Conservation (phyloP, 2,113 vertebrate species). For the Psilopsiagon aymara region DNA sequence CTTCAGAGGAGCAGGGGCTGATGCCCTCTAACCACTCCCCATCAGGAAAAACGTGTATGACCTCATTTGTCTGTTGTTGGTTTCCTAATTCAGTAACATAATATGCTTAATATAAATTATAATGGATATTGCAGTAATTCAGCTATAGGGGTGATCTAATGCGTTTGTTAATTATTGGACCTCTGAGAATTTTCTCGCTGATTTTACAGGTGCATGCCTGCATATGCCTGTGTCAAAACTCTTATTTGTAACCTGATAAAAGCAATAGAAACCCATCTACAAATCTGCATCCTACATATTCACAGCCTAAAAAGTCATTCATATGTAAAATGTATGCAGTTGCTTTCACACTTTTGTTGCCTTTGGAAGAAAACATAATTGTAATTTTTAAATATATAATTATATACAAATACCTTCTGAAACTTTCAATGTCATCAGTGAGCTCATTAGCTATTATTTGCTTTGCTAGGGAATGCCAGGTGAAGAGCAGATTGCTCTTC, state of each 20-base stretch:
- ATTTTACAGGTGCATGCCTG: not conserved
- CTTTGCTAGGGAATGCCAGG: not conserved
- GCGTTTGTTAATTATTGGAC: not conserved
- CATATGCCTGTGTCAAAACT: not conserved
- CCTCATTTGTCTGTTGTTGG: not conserved
- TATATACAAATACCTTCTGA: not conserved
- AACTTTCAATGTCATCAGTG: not conserved
- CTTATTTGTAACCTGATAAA: not conserved
- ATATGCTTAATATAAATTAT: not conserved
- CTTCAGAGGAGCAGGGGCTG: not conserved
- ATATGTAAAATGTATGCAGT: not conserved
- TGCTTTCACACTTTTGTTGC: not conserved
- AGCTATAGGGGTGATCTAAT: not conserved
- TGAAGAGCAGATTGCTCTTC: not conserved
- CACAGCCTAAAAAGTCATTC: not conserved
- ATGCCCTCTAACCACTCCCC: not conserved
- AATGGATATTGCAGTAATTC: not conserved
- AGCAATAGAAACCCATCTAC: not conserved
- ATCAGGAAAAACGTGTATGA: fast-evolving
- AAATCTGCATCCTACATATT: not conserved
- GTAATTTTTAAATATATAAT: not conserved
- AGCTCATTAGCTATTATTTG: not conserved
- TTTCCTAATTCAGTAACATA: not conserved
- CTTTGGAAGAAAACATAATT: not conserved
- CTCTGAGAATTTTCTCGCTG: not conserved